phyloP scores from a whole-genome alignment of 2,113 vertebrate species.

The Nestor notabilis region DNA sequence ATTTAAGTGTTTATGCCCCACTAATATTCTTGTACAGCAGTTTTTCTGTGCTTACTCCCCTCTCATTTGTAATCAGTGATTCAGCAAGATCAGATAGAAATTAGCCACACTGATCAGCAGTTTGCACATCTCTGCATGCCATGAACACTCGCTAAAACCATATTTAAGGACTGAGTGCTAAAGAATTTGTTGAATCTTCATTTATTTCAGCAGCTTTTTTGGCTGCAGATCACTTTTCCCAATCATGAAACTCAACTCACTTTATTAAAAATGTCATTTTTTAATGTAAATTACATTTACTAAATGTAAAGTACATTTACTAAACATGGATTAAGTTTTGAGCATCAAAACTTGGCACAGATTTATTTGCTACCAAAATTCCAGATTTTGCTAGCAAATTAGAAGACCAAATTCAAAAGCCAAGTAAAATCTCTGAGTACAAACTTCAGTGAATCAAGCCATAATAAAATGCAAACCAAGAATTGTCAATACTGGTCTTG shows the following conservation, averaged over 20 bases:
- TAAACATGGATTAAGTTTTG: not conserved
- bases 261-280: not conserved
- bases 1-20: not conserved
- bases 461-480: not conserved
- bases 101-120: not conserved
- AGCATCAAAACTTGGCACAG: not conserved
- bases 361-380: not conserved
- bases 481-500: not conserved
- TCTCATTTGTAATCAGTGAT: not conserved
- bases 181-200: not conserved
- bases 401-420: not conserved
- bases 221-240: not conserved
- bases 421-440: not conserved
- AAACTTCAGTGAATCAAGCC: not conserved
- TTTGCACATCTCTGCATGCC: not conserved
- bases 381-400: not conserved
- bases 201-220: not conserved
- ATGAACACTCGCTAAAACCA: not conserved
- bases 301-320: not conserved
- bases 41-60: not conserved
- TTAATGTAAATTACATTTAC: no score
- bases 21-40: not conserved
- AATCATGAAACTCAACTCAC: not conserved
- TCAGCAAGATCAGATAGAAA: rapidly evolving
- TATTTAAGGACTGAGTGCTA: not conserved